Conservation (phyloP, 2,888 invertebrate genomes). For the Neocrepidodera transversa region DNA sequence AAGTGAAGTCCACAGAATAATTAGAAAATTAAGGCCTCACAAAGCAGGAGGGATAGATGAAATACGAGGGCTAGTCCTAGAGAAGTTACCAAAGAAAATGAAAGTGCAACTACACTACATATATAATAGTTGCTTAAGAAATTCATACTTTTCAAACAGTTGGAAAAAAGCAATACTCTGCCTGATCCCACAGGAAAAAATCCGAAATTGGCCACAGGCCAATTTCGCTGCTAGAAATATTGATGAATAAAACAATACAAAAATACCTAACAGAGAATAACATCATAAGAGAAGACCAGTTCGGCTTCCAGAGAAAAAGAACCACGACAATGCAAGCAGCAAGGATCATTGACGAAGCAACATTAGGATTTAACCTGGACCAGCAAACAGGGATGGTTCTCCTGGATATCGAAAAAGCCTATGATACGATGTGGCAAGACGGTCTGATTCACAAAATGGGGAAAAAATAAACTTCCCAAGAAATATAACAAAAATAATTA, state of each 20-base stretch:
- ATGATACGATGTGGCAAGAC: background rate
- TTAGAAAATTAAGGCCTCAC: background rate
- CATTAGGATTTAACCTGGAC: slow-evolving; percentile 13
- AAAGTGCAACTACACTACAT: background rate
- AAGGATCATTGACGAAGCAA: slow-evolving; percentile 20
- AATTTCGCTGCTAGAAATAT: slow-evolving; percentile 34
- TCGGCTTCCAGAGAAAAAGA: slow-evolving; percentile 28
- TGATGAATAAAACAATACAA: slow-evolving; percentile 39
- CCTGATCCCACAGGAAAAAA: background rate
- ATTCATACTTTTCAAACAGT: background rate
- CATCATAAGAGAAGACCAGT: slow-evolving; percentile 19
- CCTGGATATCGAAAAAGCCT: background rate
- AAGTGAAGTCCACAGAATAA: background rate
- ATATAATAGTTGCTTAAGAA: background rate
- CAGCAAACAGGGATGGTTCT: background rate
- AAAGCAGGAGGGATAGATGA: background rate
- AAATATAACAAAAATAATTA: too few species aligned
- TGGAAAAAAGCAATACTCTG: background rate
- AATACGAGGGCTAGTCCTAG: background rate
- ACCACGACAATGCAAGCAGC: slow-evolving; percentile 23
- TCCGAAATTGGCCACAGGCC: slow-evolving; percentile 33
- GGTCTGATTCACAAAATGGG: background rate
- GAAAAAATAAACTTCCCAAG: too few species aligned
- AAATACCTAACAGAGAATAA: background rate
- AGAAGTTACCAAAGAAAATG: background rate